Evolutionary conservation across 2,888 invertebrate species (phyloP).

Genomic region (Stramonita haemastoma): DNA sequence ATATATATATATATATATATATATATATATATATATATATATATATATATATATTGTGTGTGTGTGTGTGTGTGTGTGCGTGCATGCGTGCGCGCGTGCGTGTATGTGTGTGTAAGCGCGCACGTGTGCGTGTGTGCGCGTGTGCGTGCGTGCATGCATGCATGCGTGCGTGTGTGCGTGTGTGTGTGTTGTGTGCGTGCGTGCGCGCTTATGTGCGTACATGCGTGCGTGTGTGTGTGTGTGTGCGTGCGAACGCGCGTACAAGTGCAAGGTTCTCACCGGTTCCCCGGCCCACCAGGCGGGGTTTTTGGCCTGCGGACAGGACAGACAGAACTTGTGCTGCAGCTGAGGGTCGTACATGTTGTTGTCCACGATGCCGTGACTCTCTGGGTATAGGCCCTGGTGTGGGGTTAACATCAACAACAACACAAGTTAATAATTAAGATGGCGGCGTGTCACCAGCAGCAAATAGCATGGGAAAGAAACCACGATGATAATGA

Average conservation of each 20-base stretch:
- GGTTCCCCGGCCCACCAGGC: conserved; percentile 72
- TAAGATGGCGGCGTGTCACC: too few species aligned
- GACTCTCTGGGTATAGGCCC: conserved; percentile 76
- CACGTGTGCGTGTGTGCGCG: neutral
- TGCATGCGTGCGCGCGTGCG: neutral
- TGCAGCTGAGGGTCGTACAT: conserved; percentile 72
- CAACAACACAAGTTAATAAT: neutral
- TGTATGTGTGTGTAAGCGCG: neutral
- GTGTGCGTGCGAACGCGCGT: conserved; percentile 20
- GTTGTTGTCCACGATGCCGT: conserved; percentile 77
- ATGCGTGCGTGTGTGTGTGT: conserved; percentile 30
- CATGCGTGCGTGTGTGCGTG: conserved; percentile 2
- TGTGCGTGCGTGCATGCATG: neutral
- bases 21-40: neutral
- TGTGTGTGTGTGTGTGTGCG: neutral
- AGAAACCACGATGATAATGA: too few species aligned
- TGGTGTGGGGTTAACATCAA: conserved; percentile 40
- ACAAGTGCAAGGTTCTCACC: neutral
- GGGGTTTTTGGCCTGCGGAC: conserved; percentile 49
- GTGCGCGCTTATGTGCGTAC: neutral
- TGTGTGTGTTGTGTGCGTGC: conserved; percentile 28
- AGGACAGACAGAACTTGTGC: conserved; percentile 28
- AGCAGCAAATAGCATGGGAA: too few species aligned
- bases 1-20: neutral
- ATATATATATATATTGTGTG: neutral